A percentile compares a stretch with the other conserved stretches of the same genome.
Evolutionary conservation across 2,888 invertebrate species (phyloP).

Genomic region (Agrotis segetum): DNA sequence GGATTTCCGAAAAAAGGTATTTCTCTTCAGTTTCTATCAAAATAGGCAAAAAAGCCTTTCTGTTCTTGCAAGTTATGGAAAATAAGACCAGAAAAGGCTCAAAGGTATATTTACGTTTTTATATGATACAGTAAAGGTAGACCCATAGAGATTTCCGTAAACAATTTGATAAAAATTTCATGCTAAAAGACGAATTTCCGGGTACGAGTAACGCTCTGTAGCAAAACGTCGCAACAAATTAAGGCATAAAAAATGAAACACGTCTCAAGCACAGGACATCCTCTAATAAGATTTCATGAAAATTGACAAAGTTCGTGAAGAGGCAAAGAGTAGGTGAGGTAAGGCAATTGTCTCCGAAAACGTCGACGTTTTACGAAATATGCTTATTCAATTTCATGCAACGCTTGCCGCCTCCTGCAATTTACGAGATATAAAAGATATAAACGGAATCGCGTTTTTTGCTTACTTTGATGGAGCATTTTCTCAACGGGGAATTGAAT

Average conservation of each 20-base stretch:
- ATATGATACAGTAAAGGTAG: not conserved
- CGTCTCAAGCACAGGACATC: constrained; percentile 82
- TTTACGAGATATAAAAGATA: constrained; percentile 91
- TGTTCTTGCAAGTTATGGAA: too few relatives aligned
- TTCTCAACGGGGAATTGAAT: constrained; percentile 90
- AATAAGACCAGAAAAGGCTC: not conserved
- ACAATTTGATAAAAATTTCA: constrained; percentile 15
- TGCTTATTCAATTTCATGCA: constrained; percentile 92
- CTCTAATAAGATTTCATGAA: constrained; percentile 89
- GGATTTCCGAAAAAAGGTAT: not conserved
- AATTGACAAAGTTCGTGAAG: constrained; percentile 91
- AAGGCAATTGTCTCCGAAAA: constrained; percentile 91
- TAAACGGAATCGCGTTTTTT: constrained; percentile 91
- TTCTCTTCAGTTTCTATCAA: not conserved
- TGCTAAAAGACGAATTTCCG: constrained; percentile 18
- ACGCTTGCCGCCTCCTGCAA: constrained; percentile 91
- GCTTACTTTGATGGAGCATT: constrained; percentile 91
- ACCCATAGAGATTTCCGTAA: not conserved
- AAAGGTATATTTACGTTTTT: not conserved
- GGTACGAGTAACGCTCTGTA: constrained; percentile 24
- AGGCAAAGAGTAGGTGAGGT: constrained; percentile 90
- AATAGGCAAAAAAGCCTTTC: too few relatives aligned
- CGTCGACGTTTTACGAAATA: constrained; percentile 91
- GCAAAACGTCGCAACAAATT: constrained; percentile 66
- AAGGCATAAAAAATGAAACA: constrained; percentile 75